Evolutionary conservation across 2,113 vertebrate species (phyloP).

Genomic region (Tragulus kanchil): DNA sequence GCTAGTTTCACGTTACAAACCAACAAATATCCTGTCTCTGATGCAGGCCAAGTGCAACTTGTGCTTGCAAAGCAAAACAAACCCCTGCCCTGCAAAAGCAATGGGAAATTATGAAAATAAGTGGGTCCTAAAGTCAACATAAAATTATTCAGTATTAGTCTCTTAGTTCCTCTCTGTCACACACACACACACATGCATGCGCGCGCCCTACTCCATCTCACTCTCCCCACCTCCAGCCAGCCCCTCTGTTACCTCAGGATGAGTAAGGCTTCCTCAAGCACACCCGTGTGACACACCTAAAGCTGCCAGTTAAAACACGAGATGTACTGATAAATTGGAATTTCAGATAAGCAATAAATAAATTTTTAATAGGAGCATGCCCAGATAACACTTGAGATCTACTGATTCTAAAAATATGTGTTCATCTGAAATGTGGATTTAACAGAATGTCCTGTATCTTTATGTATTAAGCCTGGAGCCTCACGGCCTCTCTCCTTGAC

Average conservation of each 20-base stretch:
- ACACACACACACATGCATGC: neutral
- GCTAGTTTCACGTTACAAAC: neutral
- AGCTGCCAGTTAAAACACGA: neutral
- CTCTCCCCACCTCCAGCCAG: neutral
- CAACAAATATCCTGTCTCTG: conserved; percentile 17
- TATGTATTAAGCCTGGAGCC: neutral
- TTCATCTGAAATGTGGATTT: conserved; percentile 8
- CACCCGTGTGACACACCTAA: neutral
- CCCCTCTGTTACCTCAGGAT: neutral
- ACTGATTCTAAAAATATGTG: neutral
- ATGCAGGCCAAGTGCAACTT: neutral
- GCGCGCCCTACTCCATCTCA: neutral
- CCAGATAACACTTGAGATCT: neutral
- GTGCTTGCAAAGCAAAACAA: conserved; percentile 43
- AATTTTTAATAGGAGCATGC: neutral
- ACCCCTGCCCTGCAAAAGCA: neutral
- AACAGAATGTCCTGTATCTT: neutral
- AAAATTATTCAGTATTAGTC: neutral
- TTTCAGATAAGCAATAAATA: conserved; percentile 19
- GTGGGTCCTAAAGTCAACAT: neutral
- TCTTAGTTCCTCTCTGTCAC: neutral
- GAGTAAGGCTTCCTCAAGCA: neutral
- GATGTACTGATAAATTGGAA: neutral
- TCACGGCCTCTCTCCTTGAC: neutral
- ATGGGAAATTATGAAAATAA: conserved; percentile 10